phyloP scores from a whole-genome alignment of 2,113 vertebrate genomes.

The Hippolais icterina region DNA sequence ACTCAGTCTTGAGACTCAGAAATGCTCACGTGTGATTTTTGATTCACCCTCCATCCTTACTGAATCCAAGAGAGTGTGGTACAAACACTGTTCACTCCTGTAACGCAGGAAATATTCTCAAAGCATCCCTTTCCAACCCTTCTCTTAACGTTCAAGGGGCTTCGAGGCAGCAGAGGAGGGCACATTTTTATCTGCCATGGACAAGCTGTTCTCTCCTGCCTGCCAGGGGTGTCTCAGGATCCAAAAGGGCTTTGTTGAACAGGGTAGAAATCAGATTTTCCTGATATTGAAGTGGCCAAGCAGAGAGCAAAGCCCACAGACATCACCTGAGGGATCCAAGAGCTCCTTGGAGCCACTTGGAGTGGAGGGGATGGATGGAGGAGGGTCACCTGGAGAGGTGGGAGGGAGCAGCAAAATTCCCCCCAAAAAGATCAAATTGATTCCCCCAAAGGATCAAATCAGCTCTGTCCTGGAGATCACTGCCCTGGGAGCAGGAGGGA shows the following conservation, averaged over 20 bases:
- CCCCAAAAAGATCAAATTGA: no score
- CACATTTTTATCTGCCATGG: not conserved
- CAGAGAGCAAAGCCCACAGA: not conserved
- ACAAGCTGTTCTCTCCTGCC: not conserved
- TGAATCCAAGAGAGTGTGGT: not conserved
- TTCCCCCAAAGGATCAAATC: no score
- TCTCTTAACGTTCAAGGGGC: not conserved
- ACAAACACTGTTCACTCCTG: rapidly evolving
- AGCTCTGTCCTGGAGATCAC: no score
- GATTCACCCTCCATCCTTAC: not conserved
- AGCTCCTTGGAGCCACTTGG: not conserved
- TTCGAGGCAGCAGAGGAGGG: not conserved
- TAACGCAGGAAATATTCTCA: not conserved
- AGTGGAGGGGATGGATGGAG: not conserved
- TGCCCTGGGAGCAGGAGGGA: not conserved
- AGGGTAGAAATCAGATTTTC: not conserved
- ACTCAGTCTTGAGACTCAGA: rapidly evolving
- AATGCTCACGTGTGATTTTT: rapidly evolving
- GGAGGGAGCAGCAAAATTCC: not conserved
- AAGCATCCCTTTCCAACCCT: not conserved
- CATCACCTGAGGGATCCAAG: no score
- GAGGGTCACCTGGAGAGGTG: not conserved
- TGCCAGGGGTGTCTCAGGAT: rapidly evolving
- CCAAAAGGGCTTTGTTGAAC: not conserved
- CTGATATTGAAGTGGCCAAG: not conserved